Evolutionary conservation across 2,888 invertebrate genomes (phyloP), one percentile per base, ranked within the genome.

Genomic region (Plemyria rubiginata): DNA sequence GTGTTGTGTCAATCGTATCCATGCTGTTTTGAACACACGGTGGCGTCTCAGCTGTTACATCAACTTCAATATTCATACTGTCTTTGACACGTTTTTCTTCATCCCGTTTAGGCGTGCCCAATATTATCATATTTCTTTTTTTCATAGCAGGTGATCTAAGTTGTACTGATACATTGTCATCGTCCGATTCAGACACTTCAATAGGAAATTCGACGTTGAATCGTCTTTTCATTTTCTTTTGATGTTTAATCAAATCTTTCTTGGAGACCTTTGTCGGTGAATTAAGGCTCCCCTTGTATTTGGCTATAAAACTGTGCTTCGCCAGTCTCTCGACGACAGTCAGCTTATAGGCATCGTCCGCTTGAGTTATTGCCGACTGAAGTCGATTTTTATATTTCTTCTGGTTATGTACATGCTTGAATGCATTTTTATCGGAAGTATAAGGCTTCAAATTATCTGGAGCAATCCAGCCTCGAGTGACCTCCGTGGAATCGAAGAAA

Each of bases 381-480:
- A 94, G 64, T n/a, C 93, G 88, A 12, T 71, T 72, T 53, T 70
- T 79, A 55, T 78, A 82, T 49, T 74, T 81, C 46, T 77, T 83
- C 16, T 67, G 70, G 62, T 76, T 81, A 6, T 73, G 43, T 8
- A 66, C 58, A 54, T 65, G 40, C 28, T 74, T 80, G 2, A 75
- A 36, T 4, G 65, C 40, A 0, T 76, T 79, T 73, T 83, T 86
- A 56, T 81, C 77, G 1, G 73, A 36, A 1, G 62, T 57, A 68
- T 85, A 94, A 0, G 92, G 85, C 51, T 84, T 85, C 0, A 94
- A 60, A 15, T 86, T 74, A 2, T 77, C 73, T 0, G 86, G 81
- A 28, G 79, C 54, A 2, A 94, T 68, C 94, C 94, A 94, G 0
- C 89, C 87, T 66, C 92, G 78, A 28, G 91, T 85, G 0, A 86